Conservation (phyloP, 2,797 vertebrate species). For the Sebastes vulpes region DNA sequence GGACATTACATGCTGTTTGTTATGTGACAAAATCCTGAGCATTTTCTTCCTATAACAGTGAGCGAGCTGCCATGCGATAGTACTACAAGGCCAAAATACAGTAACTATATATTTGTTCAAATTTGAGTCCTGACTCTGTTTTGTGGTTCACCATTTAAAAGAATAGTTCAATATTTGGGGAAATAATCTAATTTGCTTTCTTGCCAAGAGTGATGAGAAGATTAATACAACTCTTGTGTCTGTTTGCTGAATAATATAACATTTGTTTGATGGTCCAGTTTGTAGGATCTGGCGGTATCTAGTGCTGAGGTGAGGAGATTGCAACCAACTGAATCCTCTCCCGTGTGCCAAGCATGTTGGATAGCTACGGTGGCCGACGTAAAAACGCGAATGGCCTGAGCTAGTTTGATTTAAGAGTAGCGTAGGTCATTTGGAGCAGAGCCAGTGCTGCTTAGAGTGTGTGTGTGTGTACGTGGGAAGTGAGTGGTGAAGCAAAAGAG, state of each 20-base stretch:
- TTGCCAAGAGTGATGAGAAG: not conserved
- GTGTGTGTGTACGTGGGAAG: too few species aligned
- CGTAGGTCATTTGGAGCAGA: too few species aligned
- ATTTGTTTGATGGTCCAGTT: not conserved
- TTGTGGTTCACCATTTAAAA: not conserved
- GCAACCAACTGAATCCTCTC: too few species aligned
- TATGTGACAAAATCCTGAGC: not conserved
- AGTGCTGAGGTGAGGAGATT: too few species aligned
- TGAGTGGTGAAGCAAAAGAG: too few species aligned
- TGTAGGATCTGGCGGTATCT: too few species aligned
- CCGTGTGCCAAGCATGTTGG: too few species aligned
- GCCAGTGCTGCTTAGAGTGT: too few species aligned
- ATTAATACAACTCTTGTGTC: not conserved
- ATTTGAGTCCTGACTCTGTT: not conserved
- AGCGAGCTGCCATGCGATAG: not conserved
- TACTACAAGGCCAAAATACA: not conserved
- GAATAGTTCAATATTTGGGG: not conserved
- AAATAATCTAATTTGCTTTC: not conserved
- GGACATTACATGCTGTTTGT: not conserved
- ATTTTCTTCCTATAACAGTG: not conserved
- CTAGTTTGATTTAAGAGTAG: too few species aligned
- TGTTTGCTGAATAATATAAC: not conserved
- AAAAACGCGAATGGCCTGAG: too few species aligned
- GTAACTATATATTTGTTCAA: not conserved
- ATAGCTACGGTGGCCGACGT: too few species aligned